phyloP scores from a whole-genome alignment of 2,113 vertebrate species.

The Anarrhichthys ocellatus region DNA sequence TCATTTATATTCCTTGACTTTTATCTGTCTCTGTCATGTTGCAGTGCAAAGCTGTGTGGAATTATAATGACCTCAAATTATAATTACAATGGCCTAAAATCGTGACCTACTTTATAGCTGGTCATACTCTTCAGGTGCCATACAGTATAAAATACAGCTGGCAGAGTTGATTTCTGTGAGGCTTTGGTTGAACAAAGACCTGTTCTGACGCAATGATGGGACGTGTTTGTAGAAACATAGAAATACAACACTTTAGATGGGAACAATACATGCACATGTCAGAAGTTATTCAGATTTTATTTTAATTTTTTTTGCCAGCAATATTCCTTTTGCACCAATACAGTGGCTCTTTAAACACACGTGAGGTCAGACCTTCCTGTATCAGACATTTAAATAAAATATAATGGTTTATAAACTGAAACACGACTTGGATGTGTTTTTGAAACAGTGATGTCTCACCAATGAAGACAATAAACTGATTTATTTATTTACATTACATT shows the following conservation, averaged over 20 bases:
- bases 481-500: neutral
- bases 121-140: conserved; percentile 9
- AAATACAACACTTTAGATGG: neutral
- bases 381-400: neutral
- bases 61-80: conserved; percentile 8
- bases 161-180: neutral
- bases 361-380: neutral
- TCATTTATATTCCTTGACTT: neutral
- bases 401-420: neutral
- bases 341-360: neutral
- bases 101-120: neutral
- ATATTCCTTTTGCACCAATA: neutral
- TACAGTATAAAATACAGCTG: neutral
- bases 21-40: neutral
- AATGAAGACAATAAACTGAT: neutral
- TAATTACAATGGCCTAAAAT: neutral
- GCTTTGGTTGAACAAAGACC: neutral
- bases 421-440: neutral
- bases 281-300: neutral
- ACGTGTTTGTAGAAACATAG: neutral
- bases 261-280: neutral
- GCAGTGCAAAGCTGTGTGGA: conserved; percentile 7
- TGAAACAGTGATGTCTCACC: neutral
- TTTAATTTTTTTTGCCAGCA: neutral
- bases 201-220: neutral